Evolutionary conservation across 2,888 invertebrate genomes (phyloP), one percentile per base, ranked within the genome.

Genomic region (Perdita meconis): DNA sequence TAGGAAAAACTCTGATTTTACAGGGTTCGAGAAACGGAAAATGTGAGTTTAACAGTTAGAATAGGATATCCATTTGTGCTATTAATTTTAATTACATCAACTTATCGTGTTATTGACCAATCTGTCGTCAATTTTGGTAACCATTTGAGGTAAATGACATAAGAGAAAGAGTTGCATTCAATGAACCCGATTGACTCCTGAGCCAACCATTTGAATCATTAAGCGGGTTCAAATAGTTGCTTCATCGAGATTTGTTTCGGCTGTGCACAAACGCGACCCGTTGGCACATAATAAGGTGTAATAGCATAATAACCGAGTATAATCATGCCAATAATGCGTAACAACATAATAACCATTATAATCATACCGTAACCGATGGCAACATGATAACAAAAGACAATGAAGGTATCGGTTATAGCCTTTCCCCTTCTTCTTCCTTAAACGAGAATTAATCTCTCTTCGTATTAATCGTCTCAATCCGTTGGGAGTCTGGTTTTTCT

Each of bases 221-320:
- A 75, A 71, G 30, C 30, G 63, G 51, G 6, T 84, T 93, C 19
- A 47, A 30, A 76, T 66, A 68, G 61, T 24, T 53, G 47, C 40
- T 40, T 3, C 40, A 75, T 68, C 75, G 69, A 68, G 70, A 70
- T 70, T 75, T 61, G 42, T 69, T 69, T 78, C 59, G 78, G 50
- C 47, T 67, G 26, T 34, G 51, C 93, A 92, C 90, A 93, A 93
- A 89, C 90, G 91, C 87, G 93, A 93, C 70, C 91, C 90, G 81
- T 92, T 83, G 36, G 92, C 91, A 83, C 93, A 93, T 89, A 92
- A 92, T 90, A 93, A 93, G 38, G 53, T 59, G 61, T 80, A 80
- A 78, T 63, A 78, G 72, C 59, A 78, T 72, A 78, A 78, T 78
- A 71, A 78, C 63, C 57, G 24, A 16, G 77, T 16, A 61, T 66